These are phyloP conservation scores for Myoxocephalus aenaeus DNA, from an alignment of 2,797 vertebrate genomes.

Conservation along the genomic window DNA sequence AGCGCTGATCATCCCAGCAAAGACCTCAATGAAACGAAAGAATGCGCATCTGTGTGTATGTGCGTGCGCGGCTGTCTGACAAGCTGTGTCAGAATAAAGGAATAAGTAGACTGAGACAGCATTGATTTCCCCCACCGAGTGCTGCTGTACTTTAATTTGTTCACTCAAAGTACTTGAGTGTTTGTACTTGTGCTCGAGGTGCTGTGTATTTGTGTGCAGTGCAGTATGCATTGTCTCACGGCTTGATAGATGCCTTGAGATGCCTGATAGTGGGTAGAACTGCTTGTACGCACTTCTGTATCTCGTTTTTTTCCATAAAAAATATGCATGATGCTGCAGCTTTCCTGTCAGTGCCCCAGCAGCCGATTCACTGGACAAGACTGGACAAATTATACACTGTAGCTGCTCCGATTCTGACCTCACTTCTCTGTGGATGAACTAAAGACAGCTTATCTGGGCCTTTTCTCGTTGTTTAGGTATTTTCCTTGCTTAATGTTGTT, in stretches of 20 bases:
- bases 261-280: constrained; percentile 51
- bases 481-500: constrained; percentile 23
- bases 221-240: constrained; percentile 54
- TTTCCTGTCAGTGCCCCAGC: constrained; percentile 34
- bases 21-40: constrained; percentile 24
- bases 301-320: constrained; percentile 42
- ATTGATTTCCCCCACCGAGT: constrained; percentile 34
- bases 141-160: constrained; percentile 7
- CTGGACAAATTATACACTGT: constrained; percentile 37
- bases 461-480: constrained; percentile 17
- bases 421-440: constrained; percentile 17
- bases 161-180: constrained; percentile 28
- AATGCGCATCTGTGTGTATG: constrained; percentile 20
- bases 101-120: constrained; percentile 43
- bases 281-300: constrained; percentile 36
- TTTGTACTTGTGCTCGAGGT: constrained; percentile 38
- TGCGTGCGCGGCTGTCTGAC: constrained; percentile 25
- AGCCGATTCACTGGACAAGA: constrained; percentile 20
- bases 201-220: constrained; percentile 36
- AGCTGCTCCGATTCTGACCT: constrained; percentile 15
- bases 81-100: constrained; percentile 54
- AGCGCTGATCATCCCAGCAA: constrained; percentile 47
- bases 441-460: constrained; percentile 22
- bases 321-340: constrained; percentile 58
- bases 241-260: constrained; percentile 43